These are phyloP conservation scores for Aethina tumida DNA, from an alignment of 1,140 invertebrate species.

Conservation along the genomic window DNA sequence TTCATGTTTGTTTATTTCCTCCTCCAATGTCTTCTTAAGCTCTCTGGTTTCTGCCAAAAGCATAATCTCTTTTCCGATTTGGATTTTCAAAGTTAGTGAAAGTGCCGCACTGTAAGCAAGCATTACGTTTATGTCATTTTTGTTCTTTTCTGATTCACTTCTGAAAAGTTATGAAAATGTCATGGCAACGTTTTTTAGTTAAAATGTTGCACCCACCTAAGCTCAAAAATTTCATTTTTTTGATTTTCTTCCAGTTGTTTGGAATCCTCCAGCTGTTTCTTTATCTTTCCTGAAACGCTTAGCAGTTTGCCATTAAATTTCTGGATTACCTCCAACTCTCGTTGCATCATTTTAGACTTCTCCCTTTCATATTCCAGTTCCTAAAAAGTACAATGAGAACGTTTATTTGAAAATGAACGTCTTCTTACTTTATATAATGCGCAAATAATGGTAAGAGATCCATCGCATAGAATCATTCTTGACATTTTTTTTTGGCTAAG, in stretches of 20 bases:
- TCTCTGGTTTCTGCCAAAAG: constrained; percentile 53
- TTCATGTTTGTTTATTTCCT: constrained; percentile 44
- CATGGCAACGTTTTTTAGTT: too few relatives aligned
- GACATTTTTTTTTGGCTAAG: too few relatives aligned
- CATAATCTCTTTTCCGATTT: constrained; percentile 40
- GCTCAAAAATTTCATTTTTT: constrained; percentile 45
- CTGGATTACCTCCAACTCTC: constrained; percentile 43
- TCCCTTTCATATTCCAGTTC: constrained; percentile 48
- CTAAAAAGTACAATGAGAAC: constrained; percentile 19
- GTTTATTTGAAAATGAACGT: too few relatives aligned
- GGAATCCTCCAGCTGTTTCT: constrained; percentile 49
- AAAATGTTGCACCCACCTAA: constrained; percentile 27
- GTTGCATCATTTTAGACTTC: constrained; percentile 37
- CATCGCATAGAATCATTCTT: too few relatives aligned
- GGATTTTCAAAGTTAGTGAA: constrained; percentile 44
- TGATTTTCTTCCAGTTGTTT: constrained; percentile 50
- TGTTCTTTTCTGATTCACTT: constrained; percentile 42
- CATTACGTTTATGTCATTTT: constrained; percentile 54
- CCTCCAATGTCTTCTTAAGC: constrained; percentile 48
- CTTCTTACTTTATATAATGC: too few relatives aligned
- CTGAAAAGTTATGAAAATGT: too few relatives aligned
- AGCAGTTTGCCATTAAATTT: constrained; percentile 49
- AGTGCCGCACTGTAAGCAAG: constrained; percentile 55
- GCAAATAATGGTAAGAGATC: too few relatives aligned
- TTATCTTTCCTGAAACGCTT: constrained; percentile 51